These are phyloP conservation scores for Zeugodacus cucurbitae DNA, from an alignment of 1,140 invertebrate genomes.

Conservation along the genomic window DNA sequence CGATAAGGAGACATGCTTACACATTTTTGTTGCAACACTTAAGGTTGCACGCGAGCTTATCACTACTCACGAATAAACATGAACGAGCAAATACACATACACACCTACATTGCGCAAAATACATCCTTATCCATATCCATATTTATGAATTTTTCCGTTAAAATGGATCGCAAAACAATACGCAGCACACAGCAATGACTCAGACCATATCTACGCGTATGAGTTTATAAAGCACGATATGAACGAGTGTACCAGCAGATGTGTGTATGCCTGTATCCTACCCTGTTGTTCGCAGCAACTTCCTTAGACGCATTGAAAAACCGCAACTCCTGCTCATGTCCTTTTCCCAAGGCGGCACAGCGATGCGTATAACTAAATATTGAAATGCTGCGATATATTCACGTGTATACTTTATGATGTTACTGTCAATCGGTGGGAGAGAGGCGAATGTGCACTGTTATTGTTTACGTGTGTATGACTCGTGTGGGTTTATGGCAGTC, in stretches of 20 bases:
- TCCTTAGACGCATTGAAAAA: not conserved
- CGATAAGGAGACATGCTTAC: not conserved
- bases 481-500: not conserved
- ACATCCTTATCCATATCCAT: not conserved
- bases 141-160: slow-evolving; percentile 20
- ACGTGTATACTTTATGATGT: not conserved
- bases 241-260: not conserved
- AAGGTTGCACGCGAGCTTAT: not conserved
- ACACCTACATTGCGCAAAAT: too few relatives aligned
- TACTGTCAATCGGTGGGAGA: not conserved
- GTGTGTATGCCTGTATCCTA: not conserved
- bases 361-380: not conserved
- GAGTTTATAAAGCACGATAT: not conserved
- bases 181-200: not conserved
- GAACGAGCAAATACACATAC: not conserved
- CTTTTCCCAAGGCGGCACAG: not conserved
- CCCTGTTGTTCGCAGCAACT: not conserved
- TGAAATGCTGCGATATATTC: not conserved
- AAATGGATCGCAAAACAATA: slow-evolving; percentile 18
- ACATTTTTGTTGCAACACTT: not conserved
- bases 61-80: not conserved
- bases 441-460: not conserved
- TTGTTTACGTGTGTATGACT: not conserved
- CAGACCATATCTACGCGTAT: not conserved
- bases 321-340: not conserved